Evolutionary conservation across 53 echinoderm and acorn worm genomes (phyloP), one percentile per base, ranked within the genome.

Genomic region (Hippasteria phrygiana): DNA sequence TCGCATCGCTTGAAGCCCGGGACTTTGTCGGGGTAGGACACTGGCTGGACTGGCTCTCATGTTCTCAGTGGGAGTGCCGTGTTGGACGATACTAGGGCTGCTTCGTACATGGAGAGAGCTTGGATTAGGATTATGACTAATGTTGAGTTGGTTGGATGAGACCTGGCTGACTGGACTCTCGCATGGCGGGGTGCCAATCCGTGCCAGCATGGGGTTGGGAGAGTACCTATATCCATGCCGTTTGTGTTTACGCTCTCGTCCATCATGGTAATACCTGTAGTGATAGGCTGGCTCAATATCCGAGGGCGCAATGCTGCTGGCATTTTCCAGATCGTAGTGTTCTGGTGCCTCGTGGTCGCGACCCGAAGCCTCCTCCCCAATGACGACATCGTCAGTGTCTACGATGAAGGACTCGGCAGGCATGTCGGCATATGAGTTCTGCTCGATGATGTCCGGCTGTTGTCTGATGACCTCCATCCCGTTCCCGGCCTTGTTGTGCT

Each of bases 201-300:
- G 89, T 20, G 95, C 93, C n/a, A 96, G 71, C 84, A 97, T 66
- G 14, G 95, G 97, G 35, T 95, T 97, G 3, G 94, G 97, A 48
- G 93, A 95, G 43, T 71, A 88, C 18, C 95, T 73, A 29, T 88
- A 69, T 37, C 82, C 74, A 62, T 91, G 94, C n/a, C 93, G 92
- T 59, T 91, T 94, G 78, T 86, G 87, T 22, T 84, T 90, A 10
- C 93, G 88, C 42, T 97, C 92, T 17, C 91, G 71, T 0, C 87
- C 93, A 79, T 97, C 94, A 29, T 95, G 95, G 39, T 92, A 97
- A 89, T 94, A 92, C 74, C 94, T 92, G 71, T 97, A 97, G 62
- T 97, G 95, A 81, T 97, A 97, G 14, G 97, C 94, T 46, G 94
- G 93, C 83, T 97, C 97, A 20, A 95, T 93, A 74, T 97, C 97